Base-by-base conservation (phyloP, 2,797 vertebrate genomes). In the Meda fulgida region DNA sequence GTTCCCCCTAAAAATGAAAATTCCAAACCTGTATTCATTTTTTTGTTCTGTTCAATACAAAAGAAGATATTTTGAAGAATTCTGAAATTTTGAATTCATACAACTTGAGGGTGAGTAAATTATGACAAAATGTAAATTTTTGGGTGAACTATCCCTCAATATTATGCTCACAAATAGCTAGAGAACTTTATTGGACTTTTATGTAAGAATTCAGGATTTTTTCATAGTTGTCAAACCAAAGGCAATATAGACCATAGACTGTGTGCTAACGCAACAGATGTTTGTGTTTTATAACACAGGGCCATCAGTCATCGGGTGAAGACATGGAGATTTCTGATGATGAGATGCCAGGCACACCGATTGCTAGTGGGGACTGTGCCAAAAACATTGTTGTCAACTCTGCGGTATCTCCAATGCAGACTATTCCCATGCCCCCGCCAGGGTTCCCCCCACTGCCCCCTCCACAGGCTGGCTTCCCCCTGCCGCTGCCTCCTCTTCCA, bases 301-400 rank as follows among this genome's bases (percentile, higher is more conserved):
- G 91, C 88, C 95, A 96, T 87, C 97, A 97, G 90, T 99, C 98
- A 29, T 99, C 98, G 0, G 98, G 98, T 16, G 98, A 99, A 90
- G 98, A 99, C 94, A 99, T 99, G 98, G 98, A 99, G 87, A 99
- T 99, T 93, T 99, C 98, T 0, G 98, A 99, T 0, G 98, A 99
- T 0, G 98, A 99, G 95, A 97, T 97, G 96, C 97, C 96, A 0
- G 95, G 95, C 0, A 96, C 97, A 0, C 97, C 97, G 0, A 96
- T 95, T 91, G 92, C 94, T 87, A 93, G 96, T 0, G 95, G 95
- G 0, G 98, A 98, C 26, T 98, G 97, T 91, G 94, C 94, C 90
- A 98, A 98, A 92, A 96, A 96, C 92, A 98, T 99, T 16, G 97
- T 99, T 0, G 94, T 98, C 48, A 97, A 96, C 26, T 95, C 97